Evolutionary conservation across 2,797 vertebrate species (phyloP), one percentile per base, ranked within the genome.

Genomic region (Ceryle rudis): DNA sequence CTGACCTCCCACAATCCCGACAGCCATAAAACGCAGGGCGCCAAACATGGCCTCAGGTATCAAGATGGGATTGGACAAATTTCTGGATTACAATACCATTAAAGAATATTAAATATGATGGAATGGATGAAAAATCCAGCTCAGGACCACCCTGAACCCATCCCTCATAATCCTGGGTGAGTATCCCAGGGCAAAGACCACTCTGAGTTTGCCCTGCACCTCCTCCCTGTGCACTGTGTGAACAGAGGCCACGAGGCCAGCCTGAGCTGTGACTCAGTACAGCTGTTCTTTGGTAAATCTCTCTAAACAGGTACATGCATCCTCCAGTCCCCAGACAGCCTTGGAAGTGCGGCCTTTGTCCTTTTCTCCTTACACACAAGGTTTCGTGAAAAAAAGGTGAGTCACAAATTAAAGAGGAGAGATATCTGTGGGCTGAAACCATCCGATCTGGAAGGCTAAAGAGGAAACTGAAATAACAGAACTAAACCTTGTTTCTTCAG

Each of bases 401-500:
- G 81, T 96, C 96, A 96, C 70, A 57, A 29, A 67, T 28, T 25
- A 14, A 35, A 15, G n/a, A 44, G 42, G 54, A 33, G 66, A 93
- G 51, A 10, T 31, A 39, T 66, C 75, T 65, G 60, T 33, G 73
- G 66, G 35, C 79, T 79, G 62, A 41, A 67, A 22, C 42, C 52
- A 14, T 3, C 20, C 64, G 85, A 75, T 83, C n/a, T 25, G 14
- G 31, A 47, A 57, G 39, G 78, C 82, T 55, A 44, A 49, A 90
- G 88, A 78, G 89, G 83, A 93, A 95, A 86, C 90, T 21, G 87
- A 90, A 55, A 28, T 52, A 65, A 81, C 66, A 23, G 61, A 92
- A 96, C 78, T 83, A 51, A 71, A 99, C 99, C 99, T 99, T 99
- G 99, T 97, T 99, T 99, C 98, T 99, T 99, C 55, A 99, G 98